phyloP scores from a whole-genome alignment of 2,113 vertebrate genomes.

The Callospermophilus lateralis region DNA sequence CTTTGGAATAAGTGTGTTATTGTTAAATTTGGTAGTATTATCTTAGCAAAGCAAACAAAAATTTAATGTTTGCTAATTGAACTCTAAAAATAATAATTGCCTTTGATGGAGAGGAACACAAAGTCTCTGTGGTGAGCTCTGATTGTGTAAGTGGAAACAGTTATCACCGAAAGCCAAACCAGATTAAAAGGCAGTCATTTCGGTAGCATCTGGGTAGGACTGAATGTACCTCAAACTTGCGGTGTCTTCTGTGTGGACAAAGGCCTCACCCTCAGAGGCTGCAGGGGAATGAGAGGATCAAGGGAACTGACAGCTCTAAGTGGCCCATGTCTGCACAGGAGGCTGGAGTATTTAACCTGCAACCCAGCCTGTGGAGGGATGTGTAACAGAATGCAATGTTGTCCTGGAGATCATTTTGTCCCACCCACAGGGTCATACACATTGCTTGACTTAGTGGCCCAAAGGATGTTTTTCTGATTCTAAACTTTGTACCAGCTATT shows the following conservation, averaged over 20 bases:
- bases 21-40: conserved; percentile 82
- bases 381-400: not conserved
- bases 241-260: not conserved
- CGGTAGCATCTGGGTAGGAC: conserved; percentile 72
- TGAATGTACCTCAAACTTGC: not conserved
- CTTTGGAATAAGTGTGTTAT: conserved; percentile 81
- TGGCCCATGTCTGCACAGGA: not conserved
- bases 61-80: conserved; percentile 88
- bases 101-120: conserved; percentile 85
- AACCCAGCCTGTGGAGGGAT: not conserved
- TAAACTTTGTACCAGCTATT: not conserved
- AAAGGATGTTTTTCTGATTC: not conserved
- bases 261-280: not conserved
- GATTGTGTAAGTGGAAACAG: conserved; percentile 85
- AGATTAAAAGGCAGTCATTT: conserved; percentile 82
- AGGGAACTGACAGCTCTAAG: not conserved
- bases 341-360: not conserved
- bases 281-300: accelerated
- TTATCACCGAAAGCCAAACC: conserved; percentile 83
- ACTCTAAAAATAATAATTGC: conserved; percentile 90
- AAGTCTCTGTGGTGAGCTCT: conserved; percentile 84
- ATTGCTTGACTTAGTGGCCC: not conserved
- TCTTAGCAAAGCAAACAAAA: conserved; percentile 85
- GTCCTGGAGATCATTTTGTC: accelerated
- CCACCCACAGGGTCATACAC: not conserved